Base-by-base conservation (phyloP, 2,797 vertebrate species). In the Distichodus sexfasciatus region DNA sequence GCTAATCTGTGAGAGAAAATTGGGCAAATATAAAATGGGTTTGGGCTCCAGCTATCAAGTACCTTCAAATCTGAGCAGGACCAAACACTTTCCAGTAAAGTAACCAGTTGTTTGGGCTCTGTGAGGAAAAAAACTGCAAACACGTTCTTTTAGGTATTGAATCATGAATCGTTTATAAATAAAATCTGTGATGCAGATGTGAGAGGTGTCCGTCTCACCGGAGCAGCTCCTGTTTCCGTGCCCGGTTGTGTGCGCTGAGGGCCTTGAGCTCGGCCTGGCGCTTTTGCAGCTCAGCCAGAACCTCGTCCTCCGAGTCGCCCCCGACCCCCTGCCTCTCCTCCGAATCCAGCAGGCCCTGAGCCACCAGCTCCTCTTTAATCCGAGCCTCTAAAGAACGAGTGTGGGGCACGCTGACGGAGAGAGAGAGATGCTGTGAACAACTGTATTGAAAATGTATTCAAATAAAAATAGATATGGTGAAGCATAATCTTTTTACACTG, bases 191-290 rank as follows among this genome's bases (percentile, higher is more conserved):
- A n/a, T n/a, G n/a, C n/a, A n/a, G n/a, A n/a, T 23, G 11, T 23
- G 1, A 1, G 24, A n/a, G 9, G 36, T 2, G 36, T 2, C 14
- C 4, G 1, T 15, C 90, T 92, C 79, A 99, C 97, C 95, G 88
- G 51, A 99, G 92, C 77, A 99, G 90, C 76, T 99, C 96, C 0
- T 95, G 95, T 75, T 99, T 99, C 79, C 95, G 94, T 69, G 93
- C 85, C 14, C 94, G 90, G 87, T 99, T 99, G 85, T 98, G 95
- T 0, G 93, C 90, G 0, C 89, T 96, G 44, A 99, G 90, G 0
- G 96, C 96, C 85, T 98, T 98, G 47, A 99, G 94, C 76, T 98
- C 96, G 0, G 96, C 94, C 82, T 99, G 96, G 72, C 95, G 91
- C 83, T 98, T 98, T 77, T 96, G 94, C 53, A 98, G 87, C 81